Conservation (phyloP, 2,797 vertebrate genomes). For the Propithecus deckenii region DNA sequence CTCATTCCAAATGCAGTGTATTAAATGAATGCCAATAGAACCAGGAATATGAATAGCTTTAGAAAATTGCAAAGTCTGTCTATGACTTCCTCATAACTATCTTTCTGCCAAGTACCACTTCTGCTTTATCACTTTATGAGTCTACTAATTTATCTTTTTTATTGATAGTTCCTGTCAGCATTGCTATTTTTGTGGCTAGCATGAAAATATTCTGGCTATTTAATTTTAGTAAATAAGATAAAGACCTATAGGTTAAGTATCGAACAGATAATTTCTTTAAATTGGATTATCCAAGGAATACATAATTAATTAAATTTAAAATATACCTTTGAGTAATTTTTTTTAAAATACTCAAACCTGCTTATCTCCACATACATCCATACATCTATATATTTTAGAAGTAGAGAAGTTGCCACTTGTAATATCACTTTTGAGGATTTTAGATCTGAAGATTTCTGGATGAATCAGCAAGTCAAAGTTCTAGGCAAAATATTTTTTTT, state of each 20-base stretch:
- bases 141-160: neutral
- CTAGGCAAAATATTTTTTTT: neutral
- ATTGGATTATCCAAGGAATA: neutral
- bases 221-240: neutral
- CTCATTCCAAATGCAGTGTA: neutral
- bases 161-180: neutral
- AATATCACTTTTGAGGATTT: neutral
- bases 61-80: neutral
- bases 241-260: neutral
- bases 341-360: neutral
- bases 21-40: neutral
- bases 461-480: neutral
- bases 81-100: neutral
- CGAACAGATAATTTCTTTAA: neutral
- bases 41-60: neutral
- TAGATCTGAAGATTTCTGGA: neutral
- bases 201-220: neutral
- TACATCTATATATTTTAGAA: neutral
- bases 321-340: neutral
- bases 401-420: neutral
- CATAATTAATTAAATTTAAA: neutral
- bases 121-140: neutral
- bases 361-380: neutral
- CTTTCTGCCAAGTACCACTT: neutral
- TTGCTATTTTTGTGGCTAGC: neutral